phyloP scores from a whole-genome alignment of 1,140 invertebrate genomes.

The Aphidius ervi region DNA sequence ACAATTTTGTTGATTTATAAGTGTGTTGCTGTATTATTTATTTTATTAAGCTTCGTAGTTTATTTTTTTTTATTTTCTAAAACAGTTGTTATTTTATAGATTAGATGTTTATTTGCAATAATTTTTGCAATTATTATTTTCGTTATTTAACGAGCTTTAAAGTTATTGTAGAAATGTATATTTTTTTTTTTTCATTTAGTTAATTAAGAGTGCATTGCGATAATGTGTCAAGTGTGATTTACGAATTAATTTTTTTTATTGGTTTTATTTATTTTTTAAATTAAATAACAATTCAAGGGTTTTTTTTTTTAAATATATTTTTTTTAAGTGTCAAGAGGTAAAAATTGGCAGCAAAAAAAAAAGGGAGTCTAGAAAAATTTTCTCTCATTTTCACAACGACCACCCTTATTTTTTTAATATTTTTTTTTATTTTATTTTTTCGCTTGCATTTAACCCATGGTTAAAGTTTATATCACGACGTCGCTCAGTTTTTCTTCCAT shows the following conservation, averaged over 20 bases:
- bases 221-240: too few species aligned
- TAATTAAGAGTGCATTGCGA: too few species aligned
- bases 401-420: background rate
- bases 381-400: background rate
- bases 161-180: too few species aligned
- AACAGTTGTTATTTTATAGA: background rate
- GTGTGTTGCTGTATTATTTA: constrained; percentile 2
- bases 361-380: too few species aligned
- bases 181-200: too few species aligned
- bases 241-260: too few species aligned
- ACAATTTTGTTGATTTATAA: constrained; percentile 3
- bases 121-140: background rate
- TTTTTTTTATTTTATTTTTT: background rate
- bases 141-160: too few species aligned
- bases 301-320: too few species aligned
- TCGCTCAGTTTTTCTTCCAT: constrained; percentile 24
- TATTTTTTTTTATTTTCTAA: background rate
- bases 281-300: too few species aligned
- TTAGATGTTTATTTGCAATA: background rate
- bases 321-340: background rate
- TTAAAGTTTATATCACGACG: constrained; percentile 31
- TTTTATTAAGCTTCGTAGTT: background rate
- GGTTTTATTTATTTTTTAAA: too few species aligned
- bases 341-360: background rate
- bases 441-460: constrained; percentile 23